Conservation (phyloP, 2,797 vertebrate species). For the Aeoliscus strigatus region DNA sequence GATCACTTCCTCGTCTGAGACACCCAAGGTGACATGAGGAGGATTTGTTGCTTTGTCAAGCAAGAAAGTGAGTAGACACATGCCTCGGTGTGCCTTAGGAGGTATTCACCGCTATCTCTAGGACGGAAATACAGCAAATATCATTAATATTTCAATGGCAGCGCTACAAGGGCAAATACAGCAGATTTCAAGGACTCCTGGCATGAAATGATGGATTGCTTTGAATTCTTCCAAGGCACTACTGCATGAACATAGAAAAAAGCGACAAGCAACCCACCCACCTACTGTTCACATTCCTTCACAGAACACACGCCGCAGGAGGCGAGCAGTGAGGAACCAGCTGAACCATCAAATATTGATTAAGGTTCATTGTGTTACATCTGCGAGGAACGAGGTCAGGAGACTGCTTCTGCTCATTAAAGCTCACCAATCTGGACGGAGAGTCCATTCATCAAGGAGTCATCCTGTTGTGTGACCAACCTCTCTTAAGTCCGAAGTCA, state of each 20-base stretch:
- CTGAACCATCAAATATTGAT: conserved; percentile 31
- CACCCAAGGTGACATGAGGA: conserved; percentile 23
- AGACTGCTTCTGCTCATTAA: conserved; percentile 42
- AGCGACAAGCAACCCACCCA: conserved; percentile 35
- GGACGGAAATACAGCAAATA: conserved; percentile 21
- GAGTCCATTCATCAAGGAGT: conserved; percentile 32
- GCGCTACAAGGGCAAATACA: conserved; percentile 22
- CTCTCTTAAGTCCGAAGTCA: conserved; percentile 12
- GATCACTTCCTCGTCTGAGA: conserved; percentile 6
- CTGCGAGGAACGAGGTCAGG: conserved; percentile 39
- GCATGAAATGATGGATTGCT: conserved; percentile 27
- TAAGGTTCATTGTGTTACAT: conserved; percentile 18
- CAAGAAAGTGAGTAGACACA: conserved; percentile 15
- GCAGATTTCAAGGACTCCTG: conserved; percentile 42
- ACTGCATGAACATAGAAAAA: conserved; percentile 15
- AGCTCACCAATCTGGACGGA: conserved; percentile 11
- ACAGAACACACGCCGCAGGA: conserved; percentile 10
- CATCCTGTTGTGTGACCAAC: conserved; percentile 27
- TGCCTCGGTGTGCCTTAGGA: conserved; percentile 10
- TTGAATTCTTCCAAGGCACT: conserved; percentile 35
- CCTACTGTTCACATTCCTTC: conserved; percentile 18
- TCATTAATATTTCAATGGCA: conserved; percentile 45
- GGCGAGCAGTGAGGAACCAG: conserved; percentile 12
- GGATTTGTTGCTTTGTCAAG: conserved; percentile 23
- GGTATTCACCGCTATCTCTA: conserved; percentile 31